Evolutionary conservation across 2,113 vertebrate species (phyloP), one percentile per base, ranked within the genome.

Genomic region (Baryphthengus martii): DNA sequence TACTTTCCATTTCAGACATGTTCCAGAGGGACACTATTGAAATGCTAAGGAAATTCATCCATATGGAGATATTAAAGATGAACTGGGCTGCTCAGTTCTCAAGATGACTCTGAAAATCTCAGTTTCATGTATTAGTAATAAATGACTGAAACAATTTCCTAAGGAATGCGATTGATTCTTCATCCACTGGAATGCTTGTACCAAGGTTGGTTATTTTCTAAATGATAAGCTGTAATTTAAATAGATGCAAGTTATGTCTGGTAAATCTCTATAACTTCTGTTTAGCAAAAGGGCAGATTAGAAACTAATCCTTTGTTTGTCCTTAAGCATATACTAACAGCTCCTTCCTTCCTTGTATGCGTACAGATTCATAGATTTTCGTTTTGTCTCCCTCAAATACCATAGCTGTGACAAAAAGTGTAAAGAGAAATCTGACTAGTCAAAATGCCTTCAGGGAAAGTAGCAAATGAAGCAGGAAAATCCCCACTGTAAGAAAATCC

Each of bases 391-490:
- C 35, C 52, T 90, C 71, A 70, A 95, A 94, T 96, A 67, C 82
- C 81, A 62, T 19, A 85, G 74, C 50, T 91, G 70, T 74, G 82
- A 56, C 53, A 91, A 80, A 85, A 93, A 80, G 47, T 52, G 50
- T 73, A 35, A 92, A 86, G 67, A 85, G 76, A 56, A 83, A 89
- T 78, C 39, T 3, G 6, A 25, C 65, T 74, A 62, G 74, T 85
- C 67, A 90, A 73, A 94, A 88, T 55, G 50, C 85, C 87, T 67
- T 65, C 63, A 83, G 89, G 71, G 31, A 93, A 90, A 70, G 67
- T 45, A 90, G 75, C 29, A 93, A 91, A 73, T 77, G 59, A 88
- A 91, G 78, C 63, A 59, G 90, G 94, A 96, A 96, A 96, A 96
- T 90, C 91, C 85, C 82, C 0, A 0, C 78, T 96, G 94, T 71